Conservation (phyloP, 2,113 vertebrate species). For the Penelope pileata region DNA sequence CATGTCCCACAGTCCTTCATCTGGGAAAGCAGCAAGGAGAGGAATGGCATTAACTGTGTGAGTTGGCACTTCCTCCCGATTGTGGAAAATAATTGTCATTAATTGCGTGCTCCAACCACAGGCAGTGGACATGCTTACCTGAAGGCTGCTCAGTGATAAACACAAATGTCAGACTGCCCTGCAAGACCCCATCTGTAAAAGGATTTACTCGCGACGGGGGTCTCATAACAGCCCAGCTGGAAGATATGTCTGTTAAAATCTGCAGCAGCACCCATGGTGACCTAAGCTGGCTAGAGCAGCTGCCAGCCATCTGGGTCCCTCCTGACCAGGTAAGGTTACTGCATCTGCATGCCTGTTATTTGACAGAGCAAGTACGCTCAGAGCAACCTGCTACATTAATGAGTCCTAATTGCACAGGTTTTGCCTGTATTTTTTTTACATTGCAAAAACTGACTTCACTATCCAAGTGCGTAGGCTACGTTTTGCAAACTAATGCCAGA, state of each 20-base stretch:
- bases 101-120: background rate
- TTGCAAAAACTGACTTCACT: background rate
- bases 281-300: background rate
- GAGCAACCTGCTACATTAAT: background rate
- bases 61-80: background rate
- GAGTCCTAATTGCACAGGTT: background rate
- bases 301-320: background rate
- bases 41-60: background rate
- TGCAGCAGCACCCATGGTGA: background rate
- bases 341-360: background rate
- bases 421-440: background rate
- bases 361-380: background rate
- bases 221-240: background rate
- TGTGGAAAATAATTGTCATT: rapidly evolving
- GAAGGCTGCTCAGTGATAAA: background rate
- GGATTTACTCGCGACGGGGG: background rate
- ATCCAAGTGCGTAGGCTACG: rapidly evolving
- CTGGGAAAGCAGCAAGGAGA: constrained; percentile 69
- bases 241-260: background rate
- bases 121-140: background rate
- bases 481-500: background rate
- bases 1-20: constrained; percentile 94
- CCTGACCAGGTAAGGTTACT: background rate
- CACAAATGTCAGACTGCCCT: background rate
- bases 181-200: background rate